Evolutionary conservation across 2,113 vertebrate species (phyloP).

Genomic region (Balaeniceps rex): DNA sequence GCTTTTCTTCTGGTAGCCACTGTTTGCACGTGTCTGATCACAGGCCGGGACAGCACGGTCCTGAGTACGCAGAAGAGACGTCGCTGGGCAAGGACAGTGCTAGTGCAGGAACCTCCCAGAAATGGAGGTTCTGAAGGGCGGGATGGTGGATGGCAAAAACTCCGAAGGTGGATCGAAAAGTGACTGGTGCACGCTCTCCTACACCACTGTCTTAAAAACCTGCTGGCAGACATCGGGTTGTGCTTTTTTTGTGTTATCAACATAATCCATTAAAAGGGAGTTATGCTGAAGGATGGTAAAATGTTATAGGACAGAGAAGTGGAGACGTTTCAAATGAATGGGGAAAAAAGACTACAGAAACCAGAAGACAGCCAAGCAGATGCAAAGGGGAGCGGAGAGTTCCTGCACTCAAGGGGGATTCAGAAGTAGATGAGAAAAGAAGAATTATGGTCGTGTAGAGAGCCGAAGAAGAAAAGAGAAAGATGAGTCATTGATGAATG

Average conservation of each 20-base stretch:
- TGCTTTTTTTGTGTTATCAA: not conserved
- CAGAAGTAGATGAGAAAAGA: constrained; percentile 6
- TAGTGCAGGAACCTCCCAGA: not conserved
- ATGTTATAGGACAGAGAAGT: not conserved
- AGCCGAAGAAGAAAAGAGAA: constrained; percentile 11
- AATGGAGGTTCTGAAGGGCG: not conserved
- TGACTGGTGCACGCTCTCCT: not conserved
- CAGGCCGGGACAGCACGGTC: not conserved
- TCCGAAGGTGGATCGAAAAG: not conserved
- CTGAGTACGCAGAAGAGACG: not conserved
- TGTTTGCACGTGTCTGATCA: not conserved
- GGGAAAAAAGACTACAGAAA: not conserved
- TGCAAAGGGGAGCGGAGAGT: not conserved
- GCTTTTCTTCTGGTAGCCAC: not conserved
- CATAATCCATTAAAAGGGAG: not conserved
- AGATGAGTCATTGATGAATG: constrained; percentile 30
- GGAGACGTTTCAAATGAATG: not conserved
- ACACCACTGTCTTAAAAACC: not conserved
- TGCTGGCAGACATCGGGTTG: not conserved
- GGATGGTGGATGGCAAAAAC: not conserved
- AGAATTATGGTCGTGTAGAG: not conserved
- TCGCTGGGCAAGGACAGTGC: not conserved
- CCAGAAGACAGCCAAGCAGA: not conserved
- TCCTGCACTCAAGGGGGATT: not conserved
- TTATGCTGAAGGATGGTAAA: not conserved